Base-by-base conservation (phyloP, 2,888 invertebrate species). In the Pecten maximus region DNA sequence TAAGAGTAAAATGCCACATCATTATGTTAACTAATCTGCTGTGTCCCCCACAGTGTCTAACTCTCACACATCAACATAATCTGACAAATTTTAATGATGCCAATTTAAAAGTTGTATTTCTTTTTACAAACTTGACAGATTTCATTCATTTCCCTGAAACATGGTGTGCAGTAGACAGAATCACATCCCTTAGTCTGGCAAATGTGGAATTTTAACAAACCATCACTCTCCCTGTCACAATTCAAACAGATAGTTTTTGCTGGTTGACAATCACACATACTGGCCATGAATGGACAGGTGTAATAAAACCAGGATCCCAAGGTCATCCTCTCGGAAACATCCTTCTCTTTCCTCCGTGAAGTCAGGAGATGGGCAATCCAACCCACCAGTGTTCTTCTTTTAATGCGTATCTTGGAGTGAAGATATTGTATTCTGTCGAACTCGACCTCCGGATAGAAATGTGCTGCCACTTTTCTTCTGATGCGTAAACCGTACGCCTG, bases 401-500 rank as follows among this genome's bases (percentile, higher is more conserved):
- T 92, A 89, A 93, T 92, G 28, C 93, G 91, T 39, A 94, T 93
- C 54, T 92, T 92, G 90, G 93, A 93, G 50, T 94, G 93, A 1
- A 94, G 92, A 60, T 92, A 93, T 40, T 92, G 91, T 54, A 93
- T 88, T 50, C 94, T 89, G 4, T 91, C 91, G 19, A 89, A 23
- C 90, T 94, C 94, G 87, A 93, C 92, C 89, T 92, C 93, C 12
- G 93, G 93, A 88, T 93, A 94, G 88, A 92, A 94, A 40, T 92
- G 92, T 2, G 94, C 93, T 28, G 93, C 89, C 15, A 93, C 92
- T 44, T 93, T 93, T 12, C 93, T 86, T n/a, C 94, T 87, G 0
- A 93, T 48, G 4, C 94, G 91, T 90, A 93, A 90, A 0, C 92
- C 93, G 89, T 94, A 94, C 23, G 92, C 93, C 40, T 93, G 91